Evolutionary conservation across 2,113 vertebrate genomes (phyloP), one percentile per base, ranked within the genome.

Genomic region (Amphiprion percula): DNA sequence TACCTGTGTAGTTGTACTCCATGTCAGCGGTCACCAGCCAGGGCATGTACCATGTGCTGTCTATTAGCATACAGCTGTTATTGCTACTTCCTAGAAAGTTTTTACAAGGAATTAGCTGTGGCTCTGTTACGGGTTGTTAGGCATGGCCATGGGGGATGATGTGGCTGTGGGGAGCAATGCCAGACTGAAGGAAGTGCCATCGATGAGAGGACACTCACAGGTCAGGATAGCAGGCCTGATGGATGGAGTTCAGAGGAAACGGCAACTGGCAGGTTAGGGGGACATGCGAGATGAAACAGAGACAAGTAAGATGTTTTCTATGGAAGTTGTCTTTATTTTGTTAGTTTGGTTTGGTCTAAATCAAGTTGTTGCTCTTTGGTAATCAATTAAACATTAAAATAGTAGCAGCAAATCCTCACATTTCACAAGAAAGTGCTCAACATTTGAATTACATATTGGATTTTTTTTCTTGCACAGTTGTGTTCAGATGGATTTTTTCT

Each of bases 51-150:
- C 92, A 93, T 94, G 88, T 94, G 90, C 83, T 87, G 62, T 53
- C 90, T 71, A 92, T 93, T 92, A 94, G 67, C 78, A 82, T 80
- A n/a, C 83, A 88, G 87, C 83, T 90, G 91, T 82, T 91, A 56
- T 63, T 85, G 84, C 84, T 90, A 64, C 87, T 87, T 91, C 69
- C 83, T 75, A 75, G 39, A 84, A 61, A 55, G 87, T 86, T 93
- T 90, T 86, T 75, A 81, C 86, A 88, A 90, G 87, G 80, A 90
- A 91, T 91, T 92, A 90, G 78, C 83, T 44, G 77, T 77, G 73
- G 82, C 68, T 79, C 79, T 74, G 85, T 89, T 86, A 83, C 66
- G 65, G 79, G 68, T 81, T 83, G 87, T 90, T 85, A 75, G 83
- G 80, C 83, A 68, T 10, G 74, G 71, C 39, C 64, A 44, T 50